Evolutionary conservation across 2,113 vertebrate genomes (phyloP).

Genomic region (Notothenia coriiceps): DNA sequence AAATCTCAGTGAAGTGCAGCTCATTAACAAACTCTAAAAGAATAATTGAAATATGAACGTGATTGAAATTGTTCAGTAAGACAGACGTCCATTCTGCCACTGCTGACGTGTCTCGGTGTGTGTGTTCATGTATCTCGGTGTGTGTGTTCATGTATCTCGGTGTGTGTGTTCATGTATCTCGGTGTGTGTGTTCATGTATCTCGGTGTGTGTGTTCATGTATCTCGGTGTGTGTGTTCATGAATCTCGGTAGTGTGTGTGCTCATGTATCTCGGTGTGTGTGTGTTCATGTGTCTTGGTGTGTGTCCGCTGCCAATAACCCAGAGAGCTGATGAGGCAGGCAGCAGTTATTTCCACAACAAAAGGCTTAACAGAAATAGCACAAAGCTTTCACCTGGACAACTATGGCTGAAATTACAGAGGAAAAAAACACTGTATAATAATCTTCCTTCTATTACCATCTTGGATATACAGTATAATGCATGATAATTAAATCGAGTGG

Average conservation of each 20-base stretch:
- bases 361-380: constrained; percentile 58
- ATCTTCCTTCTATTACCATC: neutral
- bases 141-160: too few relatives aligned
- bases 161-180: too few relatives aligned
- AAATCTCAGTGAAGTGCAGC: constrained; percentile 39
- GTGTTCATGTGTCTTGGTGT: neutral
- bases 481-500: constrained; percentile 8
- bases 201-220: neutral
- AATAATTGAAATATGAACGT: constrained; percentile 62
- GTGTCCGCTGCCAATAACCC: constrained; percentile 25
- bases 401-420: constrained; percentile 28
- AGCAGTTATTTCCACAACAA: constrained; percentile 63
- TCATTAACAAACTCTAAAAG: constrained; percentile 56
- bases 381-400: constrained; percentile 55
- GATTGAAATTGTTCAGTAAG: constrained; percentile 43
- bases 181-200: neutral
- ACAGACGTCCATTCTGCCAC: constrained; percentile 8
- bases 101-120: constrained; percentile 2
- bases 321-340: constrained; percentile 46
- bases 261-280: constrained; percentile 1
- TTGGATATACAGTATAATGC: neutral
- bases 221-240: constrained; percentile 6
- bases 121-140: too few relatives aligned
- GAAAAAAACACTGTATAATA: neutral
- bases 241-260: neutral